Evolutionary conservation across 2,888 invertebrate genomes (phyloP), one percentile per base, ranked within the genome.

Genomic region (Drosophila setosimentum): DNA sequence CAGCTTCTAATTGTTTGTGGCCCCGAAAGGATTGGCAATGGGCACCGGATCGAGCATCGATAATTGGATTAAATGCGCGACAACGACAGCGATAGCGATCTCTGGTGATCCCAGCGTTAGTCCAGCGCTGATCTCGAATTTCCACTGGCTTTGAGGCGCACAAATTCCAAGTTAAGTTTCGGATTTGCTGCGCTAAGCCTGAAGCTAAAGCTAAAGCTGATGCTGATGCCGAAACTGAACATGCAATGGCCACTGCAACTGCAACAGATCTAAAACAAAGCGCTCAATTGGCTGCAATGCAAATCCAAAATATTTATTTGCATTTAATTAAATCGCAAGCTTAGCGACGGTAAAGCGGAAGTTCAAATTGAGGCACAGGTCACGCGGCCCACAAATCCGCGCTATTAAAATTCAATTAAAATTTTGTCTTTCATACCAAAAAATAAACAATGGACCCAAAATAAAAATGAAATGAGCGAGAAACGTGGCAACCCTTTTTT

Each of bases 281-380:
- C 77, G 62, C 45, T 62, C 59, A 68, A 82, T 69, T 67, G 61
- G 32, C 64, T 35, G 64, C 37, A n/a, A 24, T 21, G 32, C 50
- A 83, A 83, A 83, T 87, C 82, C 87, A 78, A 88, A 86, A 86
- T 86, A 86, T 88, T 86, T 86, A 86, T 87, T 86, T 83, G 80
- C 70, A 80, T 82, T 86, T 72, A 71, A 86, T 86, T 88, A 82
- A 84, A 76, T 84, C 76, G 71, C 35, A 49, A 65, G 82, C 78
- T 84, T 73, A 84, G 73, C 68, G 69, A 68, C 70, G 76, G 73
- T 71, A 78, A 45, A 53, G 21, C 78, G 66, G 61, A 73, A 73
- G 59, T 63, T 45, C 33, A 27, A n/a, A n/a, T 18, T 13, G 3
- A 13, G 27, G 7, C 21, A 37, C 48, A 54, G 63, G 61, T 48